Evolutionary conservation across 1,140 invertebrate species (phyloP).

Genomic region (Sitobion miscanthi): DNA sequence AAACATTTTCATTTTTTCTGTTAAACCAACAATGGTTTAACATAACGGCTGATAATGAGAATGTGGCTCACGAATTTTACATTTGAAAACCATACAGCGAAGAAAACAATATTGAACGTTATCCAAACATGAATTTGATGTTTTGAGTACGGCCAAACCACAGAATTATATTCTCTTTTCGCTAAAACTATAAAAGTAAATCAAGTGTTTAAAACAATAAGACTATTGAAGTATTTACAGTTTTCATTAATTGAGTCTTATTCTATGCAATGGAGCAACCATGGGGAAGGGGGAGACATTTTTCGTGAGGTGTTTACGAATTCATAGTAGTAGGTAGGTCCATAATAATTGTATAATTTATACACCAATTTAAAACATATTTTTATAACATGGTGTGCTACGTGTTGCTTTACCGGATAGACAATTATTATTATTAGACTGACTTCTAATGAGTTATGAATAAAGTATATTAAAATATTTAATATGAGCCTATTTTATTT

Average conservation of each 20-base stretch:
- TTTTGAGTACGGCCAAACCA: background rate
- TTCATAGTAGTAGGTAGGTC: too few relatives aligned
- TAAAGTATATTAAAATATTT: too few relatives aligned
- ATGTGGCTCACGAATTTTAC: background rate
- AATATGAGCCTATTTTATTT: too few relatives aligned
- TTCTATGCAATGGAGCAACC: too few relatives aligned
- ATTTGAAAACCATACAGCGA: background rate
- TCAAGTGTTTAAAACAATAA: background rate
- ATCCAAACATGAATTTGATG: background rate
- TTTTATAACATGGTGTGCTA: too few relatives aligned
- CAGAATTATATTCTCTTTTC: background rate
- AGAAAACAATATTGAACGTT: background rate
- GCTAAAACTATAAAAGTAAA: background rate
- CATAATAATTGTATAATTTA: too few relatives aligned
- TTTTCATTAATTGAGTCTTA: background rate
- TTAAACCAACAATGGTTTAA: background rate
- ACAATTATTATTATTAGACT: too few relatives aligned
- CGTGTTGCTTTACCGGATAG: too few relatives aligned
- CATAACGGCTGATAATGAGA: background rate
- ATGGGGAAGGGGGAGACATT: too few relatives aligned
- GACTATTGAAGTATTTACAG: background rate
- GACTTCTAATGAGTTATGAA: too few relatives aligned
- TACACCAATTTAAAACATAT: too few relatives aligned
- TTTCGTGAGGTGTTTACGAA: too few relatives aligned
- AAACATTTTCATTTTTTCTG: background rate